phyloP scores from a whole-genome alignment of 2,888 invertebrate genomes.

The Trypoxylon attenuatum region DNA sequence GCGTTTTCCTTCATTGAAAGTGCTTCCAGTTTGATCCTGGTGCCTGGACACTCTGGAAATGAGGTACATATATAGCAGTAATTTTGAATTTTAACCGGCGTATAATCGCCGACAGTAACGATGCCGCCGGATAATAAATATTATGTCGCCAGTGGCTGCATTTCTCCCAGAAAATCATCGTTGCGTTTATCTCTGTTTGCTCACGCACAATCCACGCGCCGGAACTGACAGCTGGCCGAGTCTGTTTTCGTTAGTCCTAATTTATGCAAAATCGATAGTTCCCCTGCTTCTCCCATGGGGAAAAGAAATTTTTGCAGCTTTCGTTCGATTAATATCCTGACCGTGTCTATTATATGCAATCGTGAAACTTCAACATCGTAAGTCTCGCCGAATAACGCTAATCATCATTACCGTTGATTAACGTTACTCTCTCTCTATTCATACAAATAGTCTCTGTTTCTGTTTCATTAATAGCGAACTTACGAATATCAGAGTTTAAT shows the following conservation, averaged over 20 bases:
- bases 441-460: no score
- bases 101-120: slow-evolving; percentile 29
- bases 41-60: slow-evolving; percentile 14
- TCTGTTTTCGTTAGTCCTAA: slow-evolving; percentile 15
- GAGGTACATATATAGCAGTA: slow-evolving; percentile 3
- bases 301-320: no score
- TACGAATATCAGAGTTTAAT: no score
- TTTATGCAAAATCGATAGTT: slow-evolving; percentile 20
- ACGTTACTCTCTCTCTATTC: no score
- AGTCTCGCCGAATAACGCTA: no score
- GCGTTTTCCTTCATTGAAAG: neutral
- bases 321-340: no score
- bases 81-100: slow-evolving; percentile 27
- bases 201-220: slow-evolving; percentile 18
- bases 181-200: slow-evolving; percentile 25
- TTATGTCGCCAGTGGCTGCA: slow-evolving; percentile 3
- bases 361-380: no score
- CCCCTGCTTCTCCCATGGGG: no score
- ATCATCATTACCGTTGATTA: no score
- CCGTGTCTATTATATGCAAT: no score
- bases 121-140: slow-evolving; percentile 29
- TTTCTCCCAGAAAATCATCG: slow-evolving; percentile 6
- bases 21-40: neutral
- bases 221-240: slow-evolving; percentile 16
- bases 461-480: no score